Evolutionary conservation across 2,888 invertebrate species (phyloP), one percentile per base, ranked within the genome.

Genomic region (Leptogaster cylindrica): DNA sequence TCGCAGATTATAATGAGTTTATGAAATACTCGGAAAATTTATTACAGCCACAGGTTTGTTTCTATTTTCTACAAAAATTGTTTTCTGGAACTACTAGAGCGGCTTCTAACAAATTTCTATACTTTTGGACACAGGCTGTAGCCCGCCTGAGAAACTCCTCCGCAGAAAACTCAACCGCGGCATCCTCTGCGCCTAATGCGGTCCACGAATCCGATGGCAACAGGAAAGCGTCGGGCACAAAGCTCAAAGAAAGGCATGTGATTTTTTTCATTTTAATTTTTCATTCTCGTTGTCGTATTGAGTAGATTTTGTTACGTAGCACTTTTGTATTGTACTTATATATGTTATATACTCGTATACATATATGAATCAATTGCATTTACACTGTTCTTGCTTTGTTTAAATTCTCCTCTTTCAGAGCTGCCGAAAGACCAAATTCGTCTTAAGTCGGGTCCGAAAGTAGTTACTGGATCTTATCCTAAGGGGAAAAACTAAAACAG

Each of bases 231-330:
- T 50, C 50, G 51, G 68, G 65, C 20, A 41, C 31, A 12, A 68
- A 68, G 44, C 68, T 58, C 20, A 68, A 68, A 68, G 65, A 58
- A 48, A 68, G 68, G 68, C 64, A 64, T 48, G 64, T 64, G 46
- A 48, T 64, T 44, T 28, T 16, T 63, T 64, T 48, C 28, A 8
- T 18, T 23, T 18, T 18, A 16, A 31, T 28, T 52, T 52, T 52
- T 52, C 12, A 20, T 8, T 41, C 41, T 58, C 23, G 25, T 58
- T 58, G 44, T 18, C 20, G 16, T 27, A 39, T 58, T n/a, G n/a
- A n/a, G n/a, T n/a, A n/a, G n/a, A n/a, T 58, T 52, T 28, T 41
- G 12, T n/a, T 8, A 12, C 14, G 55, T 33, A 33, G n/a, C n/a
- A 44, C 50, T 36, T 36, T 55, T 4, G 8, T 46, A 7, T 46